Conservation (phyloP, 2,113 vertebrate genomes). For the Anoura caudifer region DNA sequence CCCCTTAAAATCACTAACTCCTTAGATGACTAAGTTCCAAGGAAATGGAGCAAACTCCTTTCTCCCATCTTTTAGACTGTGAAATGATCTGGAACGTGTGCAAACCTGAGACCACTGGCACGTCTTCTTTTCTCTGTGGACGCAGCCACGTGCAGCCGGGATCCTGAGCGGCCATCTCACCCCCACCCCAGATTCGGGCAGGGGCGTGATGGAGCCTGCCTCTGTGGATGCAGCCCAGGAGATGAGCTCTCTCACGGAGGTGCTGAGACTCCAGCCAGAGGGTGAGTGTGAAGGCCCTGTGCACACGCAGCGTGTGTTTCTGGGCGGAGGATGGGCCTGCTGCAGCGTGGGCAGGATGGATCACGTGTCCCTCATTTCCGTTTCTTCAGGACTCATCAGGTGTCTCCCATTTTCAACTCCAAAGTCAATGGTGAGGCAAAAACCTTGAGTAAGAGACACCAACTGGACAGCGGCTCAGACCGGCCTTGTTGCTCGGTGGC, state of each 20-base stretch:
- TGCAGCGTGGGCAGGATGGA: accelerated
- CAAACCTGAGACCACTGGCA: accelerated
- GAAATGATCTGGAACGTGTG: accelerated
- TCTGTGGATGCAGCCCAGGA: accelerated
- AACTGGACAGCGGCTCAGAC: accelerated
- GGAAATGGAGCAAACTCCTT: neutral
- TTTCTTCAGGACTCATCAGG: neutral
- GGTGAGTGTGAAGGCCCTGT: accelerated
- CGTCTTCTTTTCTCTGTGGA: neutral
- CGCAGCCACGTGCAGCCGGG: accelerated
- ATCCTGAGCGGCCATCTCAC: accelerated
- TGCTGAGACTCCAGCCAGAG: accelerated
- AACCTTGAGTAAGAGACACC: accelerated
- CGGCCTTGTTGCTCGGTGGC: accelerated
- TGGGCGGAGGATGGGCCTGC: accelerated
- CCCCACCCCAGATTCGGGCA: neutral
- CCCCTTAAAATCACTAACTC: neutral
- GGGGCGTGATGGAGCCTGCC: accelerated
- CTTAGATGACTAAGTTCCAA: neutral
- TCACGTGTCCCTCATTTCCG: accelerated
- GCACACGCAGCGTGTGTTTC: accelerated
- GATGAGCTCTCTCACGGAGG: accelerated
- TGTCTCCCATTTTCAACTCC: neutral
- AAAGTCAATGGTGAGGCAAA: neutral
- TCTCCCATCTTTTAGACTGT: accelerated